A percentile compares a stretch with the other conserved stretches of the same genome.
Conservation (phyloP, 2,113 vertebrate genomes). For the Meriones unguiculatus region DNA sequence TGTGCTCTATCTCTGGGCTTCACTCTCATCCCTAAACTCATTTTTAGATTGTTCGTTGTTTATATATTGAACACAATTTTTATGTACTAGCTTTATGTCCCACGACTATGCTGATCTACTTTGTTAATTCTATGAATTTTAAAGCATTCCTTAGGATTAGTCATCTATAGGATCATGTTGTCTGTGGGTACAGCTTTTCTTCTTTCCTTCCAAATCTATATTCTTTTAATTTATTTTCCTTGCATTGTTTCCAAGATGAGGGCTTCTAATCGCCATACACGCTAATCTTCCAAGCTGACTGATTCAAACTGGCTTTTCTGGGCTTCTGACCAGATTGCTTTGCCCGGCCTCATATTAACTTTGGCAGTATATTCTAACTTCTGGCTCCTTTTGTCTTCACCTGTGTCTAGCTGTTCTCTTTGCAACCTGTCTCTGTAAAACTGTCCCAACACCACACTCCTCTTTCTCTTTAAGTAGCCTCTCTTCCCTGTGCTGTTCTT, state of each 20-base stretch:
- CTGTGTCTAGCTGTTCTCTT: no score
- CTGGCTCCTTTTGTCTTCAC: no score
- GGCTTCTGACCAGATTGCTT: no score
- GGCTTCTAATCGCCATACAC: background rate
- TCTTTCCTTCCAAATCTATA: background rate
- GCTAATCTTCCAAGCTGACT: no score
- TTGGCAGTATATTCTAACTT: no score
- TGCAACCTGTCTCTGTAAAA: no score
- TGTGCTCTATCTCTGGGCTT: background rate
- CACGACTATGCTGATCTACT: background rate
- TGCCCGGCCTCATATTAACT: no score
- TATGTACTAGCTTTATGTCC: background rate
- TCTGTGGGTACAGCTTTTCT: background rate
- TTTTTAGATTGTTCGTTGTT: background rate
- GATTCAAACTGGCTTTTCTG: no score
- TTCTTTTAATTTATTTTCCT: background rate
- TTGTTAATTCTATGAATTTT: background rate
- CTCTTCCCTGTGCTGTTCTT: no score
- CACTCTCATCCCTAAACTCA: background rate
- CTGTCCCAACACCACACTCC: no score
- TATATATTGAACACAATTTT: background rate
- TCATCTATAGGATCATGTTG: background rate
- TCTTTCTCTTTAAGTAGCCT: no score
- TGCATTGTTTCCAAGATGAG: background rate
- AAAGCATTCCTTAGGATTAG: background rate